Base-by-base conservation (phyloP, 2,797 vertebrate species). In the Siniperca scherzeri region DNA sequence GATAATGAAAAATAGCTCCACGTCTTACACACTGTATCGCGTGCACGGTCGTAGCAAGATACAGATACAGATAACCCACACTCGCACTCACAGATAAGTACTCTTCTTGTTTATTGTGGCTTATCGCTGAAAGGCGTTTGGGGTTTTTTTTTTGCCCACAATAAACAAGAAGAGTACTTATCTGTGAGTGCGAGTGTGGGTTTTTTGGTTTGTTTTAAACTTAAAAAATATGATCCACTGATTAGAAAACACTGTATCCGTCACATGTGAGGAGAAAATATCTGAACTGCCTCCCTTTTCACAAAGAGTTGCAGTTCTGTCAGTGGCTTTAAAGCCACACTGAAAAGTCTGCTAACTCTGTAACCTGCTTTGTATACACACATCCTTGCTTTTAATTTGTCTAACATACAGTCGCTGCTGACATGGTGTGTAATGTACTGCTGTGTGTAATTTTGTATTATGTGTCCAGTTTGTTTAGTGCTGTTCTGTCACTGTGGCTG, bases 211-310 rank as follows among this genome's bases (percentile, higher is more conserved):
- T 30, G 30, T 30, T 30, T 30, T 30, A 3, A 30, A 30, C 30
- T 30, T 30, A 30, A 30, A 68, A 30, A 36, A 44, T 75, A 5
- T 44, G 27, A 46, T 13, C 5, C 1, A 22, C 16, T 57, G 33
- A 62, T 60, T 27, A 53, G 13, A 59, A 69, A 78, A 55, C 38
- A 9, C 5, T 68, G 30, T n/a, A 65, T 75, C 48, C n/a, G 46
- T 48, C 42, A 55, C 7, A 9, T 56, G 11, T 33, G 64, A 59
- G 21, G 33, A 4, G n/a, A 4, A 46, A 57, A 30, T 56, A 53
- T 74, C 33, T 69, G 16, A 62, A 57, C 13, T 25, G 6, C 2
- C 22, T 71, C 7, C 27, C 14, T 40, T 40, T 69, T 38, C 48
- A 67, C 14, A 19, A 66, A 33, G 38, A 67, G 21, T 21, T 27